phyloP scores from a whole-genome alignment of 2,113 vertebrate genomes.

The Hylia prasina region DNA sequence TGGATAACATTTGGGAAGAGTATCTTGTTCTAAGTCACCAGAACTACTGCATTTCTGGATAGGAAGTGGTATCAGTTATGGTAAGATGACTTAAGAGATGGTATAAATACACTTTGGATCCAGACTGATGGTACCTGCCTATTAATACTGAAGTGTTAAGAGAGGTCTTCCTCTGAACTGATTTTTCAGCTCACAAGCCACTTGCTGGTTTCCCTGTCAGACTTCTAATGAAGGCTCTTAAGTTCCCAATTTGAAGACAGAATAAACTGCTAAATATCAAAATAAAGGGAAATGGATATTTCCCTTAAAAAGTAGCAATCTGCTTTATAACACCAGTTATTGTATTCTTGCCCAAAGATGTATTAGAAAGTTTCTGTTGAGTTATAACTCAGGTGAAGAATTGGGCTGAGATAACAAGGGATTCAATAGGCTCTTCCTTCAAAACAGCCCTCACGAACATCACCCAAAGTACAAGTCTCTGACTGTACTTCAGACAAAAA shows the following conservation, averaged over 20 bases:
- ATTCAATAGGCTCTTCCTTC: background rate
- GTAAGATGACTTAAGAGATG: background rate
- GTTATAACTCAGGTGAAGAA: background rate
- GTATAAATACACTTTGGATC: background rate
- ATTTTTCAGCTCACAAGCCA: background rate
- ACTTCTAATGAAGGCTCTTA: background rate
- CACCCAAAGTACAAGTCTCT: background rate
- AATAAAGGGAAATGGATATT: background rate
- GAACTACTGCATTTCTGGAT: background rate
- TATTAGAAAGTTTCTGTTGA: background rate
- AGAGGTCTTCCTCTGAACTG: background rate
- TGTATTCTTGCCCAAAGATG: background rate
- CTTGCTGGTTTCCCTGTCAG: background rate
- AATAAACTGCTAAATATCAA: background rate
- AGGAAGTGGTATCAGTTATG: background rate
- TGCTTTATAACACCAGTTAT: background rate
- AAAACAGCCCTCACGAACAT: background rate
- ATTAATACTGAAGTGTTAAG: background rate
- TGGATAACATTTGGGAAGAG: background rate
- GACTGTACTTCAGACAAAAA: background rate
- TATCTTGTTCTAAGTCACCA: background rate
- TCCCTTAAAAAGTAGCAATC: background rate
- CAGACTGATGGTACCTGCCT: background rate
- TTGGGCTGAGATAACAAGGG: background rate
- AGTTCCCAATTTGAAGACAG: background rate